These are phyloP conservation scores for Fregata magnificens DNA, from an alignment of 2,113 vertebrate genomes.

Conservation along the genomic window DNA sequence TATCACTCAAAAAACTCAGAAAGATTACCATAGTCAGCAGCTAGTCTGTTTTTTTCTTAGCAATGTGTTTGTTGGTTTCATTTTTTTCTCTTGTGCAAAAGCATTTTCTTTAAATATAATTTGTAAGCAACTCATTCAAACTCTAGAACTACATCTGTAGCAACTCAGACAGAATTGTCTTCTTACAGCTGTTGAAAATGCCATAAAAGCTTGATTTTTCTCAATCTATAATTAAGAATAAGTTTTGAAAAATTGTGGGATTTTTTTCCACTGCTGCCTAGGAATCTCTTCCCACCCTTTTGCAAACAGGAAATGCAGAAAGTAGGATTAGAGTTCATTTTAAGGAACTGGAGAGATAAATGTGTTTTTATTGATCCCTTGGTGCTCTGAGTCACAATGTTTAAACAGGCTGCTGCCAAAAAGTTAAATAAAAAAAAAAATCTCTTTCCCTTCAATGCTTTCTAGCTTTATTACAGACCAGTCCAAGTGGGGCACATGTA, in stretches of 20 bases:
- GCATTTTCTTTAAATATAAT: not conserved
- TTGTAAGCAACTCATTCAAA: not conserved
- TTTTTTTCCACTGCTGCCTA: not conserved
- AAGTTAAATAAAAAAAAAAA: not conserved
- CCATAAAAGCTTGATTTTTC: not conserved
- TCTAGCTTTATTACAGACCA: slow-evolving; percentile 18
- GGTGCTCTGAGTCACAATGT: slow-evolving; percentile 38
- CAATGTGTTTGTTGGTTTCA: not conserved
- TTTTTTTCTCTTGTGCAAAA: not conserved
- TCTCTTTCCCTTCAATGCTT: not conserved
- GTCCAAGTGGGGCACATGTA: not conserved
- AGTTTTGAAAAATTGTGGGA: not conserved
- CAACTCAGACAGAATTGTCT: not conserved
- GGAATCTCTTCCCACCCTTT: not conserved
- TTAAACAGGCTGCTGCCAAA: slow-evolving; percentile 5
- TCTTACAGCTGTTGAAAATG: not conserved
- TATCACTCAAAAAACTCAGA: not conserved
- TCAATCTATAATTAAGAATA: not conserved
- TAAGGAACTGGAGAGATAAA: slow-evolving; percentile 43
- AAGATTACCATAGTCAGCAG: not conserved
- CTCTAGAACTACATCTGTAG: not conserved
- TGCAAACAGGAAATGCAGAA: slow-evolving; percentile 26
- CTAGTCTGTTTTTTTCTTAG: not conserved
- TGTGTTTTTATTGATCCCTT: slow-evolving; percentile 52
- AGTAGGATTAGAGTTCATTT: slow-evolving; percentile 20